A percentile compares a stretch with the other conserved stretches of the same genome.
Conservation (phyloP, 2,113 vertebrate species). For the Semicossyphus pulcher region DNA sequence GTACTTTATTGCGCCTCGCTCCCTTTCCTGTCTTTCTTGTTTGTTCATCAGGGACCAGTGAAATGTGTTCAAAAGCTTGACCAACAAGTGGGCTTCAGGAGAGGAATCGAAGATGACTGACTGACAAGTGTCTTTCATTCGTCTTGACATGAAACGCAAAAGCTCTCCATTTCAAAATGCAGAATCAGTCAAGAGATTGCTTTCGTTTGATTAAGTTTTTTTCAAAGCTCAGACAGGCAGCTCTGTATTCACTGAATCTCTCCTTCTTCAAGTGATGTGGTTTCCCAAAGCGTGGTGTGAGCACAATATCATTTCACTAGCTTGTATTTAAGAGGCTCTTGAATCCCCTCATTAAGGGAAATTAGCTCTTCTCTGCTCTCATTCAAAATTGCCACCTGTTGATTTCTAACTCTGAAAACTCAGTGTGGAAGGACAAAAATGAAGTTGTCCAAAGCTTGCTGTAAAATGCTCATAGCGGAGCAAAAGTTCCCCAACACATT, state of each 20-base stretch:
- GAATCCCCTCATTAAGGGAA: slow-evolving; percentile 45
- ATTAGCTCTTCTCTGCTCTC: background rate
- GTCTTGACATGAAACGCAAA: slow-evolving; percentile 37
- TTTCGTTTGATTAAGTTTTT: slow-evolving; percentile 9
- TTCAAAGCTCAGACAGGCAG: slow-evolving; percentile 33
- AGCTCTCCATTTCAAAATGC: slow-evolving; percentile 32
- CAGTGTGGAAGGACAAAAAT: background rate
- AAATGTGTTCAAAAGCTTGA: slow-evolving; percentile 60
- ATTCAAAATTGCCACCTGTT: slow-evolving; percentile 58
- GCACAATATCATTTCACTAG: slow-evolving; percentile 48
- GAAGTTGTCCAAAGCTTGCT: background rate
- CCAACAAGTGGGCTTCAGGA: slow-evolving; percentile 48
- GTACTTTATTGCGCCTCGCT: slow-evolving; percentile 81
- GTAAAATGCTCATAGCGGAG: background rate
- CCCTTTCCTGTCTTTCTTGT: slow-evolving; percentile 79
- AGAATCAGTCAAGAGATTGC: slow-evolving; percentile 1
- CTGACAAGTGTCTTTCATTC: slow-evolving; percentile 48
- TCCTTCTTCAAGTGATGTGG: slow-evolving; percentile 50
- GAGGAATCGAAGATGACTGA: slow-evolving; percentile 45
- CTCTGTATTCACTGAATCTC: slow-evolving; percentile 8
- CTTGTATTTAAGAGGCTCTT: slow-evolving; percentile 36
- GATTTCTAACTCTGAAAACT: background rate
- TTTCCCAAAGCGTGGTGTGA: slow-evolving; percentile 52
- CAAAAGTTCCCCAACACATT: slow-evolving; percentile 16
- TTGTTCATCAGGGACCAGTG: slow-evolving; percentile 80